These are phyloP conservation scores for Poliocrania exsul DNA, from an alignment of 2,797 vertebrate species.

Conservation along the genomic window DNA sequence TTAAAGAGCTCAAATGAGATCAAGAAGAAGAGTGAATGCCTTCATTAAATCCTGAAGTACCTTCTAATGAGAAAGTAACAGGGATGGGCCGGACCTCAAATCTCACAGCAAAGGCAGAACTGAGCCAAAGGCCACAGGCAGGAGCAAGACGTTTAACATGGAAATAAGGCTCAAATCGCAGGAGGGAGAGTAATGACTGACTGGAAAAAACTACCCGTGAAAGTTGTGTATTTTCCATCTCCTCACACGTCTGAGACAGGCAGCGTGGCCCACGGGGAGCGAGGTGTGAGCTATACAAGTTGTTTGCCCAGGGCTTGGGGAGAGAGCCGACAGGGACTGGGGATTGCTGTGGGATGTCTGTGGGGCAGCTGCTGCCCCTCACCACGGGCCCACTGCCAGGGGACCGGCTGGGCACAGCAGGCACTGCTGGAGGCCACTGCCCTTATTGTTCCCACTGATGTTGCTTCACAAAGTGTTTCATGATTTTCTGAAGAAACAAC, in stretches of 20 bases:
- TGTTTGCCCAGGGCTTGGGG: background rate
- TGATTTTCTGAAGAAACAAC: constrained; percentile 39
- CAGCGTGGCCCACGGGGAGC: background rate
- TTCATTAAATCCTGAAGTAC: constrained; percentile 28
- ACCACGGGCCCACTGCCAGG: accelerated
- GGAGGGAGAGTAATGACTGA: constrained; percentile 37
- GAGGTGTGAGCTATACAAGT: constrained; percentile 18
- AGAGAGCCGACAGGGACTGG: background rate
- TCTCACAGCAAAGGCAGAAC: background rate
- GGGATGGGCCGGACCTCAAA: background rate
- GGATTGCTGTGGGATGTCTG: too few species aligned
- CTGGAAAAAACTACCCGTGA: constrained; percentile 48
- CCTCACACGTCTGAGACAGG: constrained; percentile 33
- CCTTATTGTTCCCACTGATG: constrained; percentile 27
- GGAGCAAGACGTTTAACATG: constrained; percentile 1
- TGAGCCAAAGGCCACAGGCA: constrained; percentile 50
- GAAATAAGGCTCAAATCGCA: constrained; percentile 22
- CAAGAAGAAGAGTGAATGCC: constrained; percentile 29
- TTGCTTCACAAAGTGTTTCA: background rate
- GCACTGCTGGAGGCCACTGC: background rate
- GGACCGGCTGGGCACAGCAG: accelerated
- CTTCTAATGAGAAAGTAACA: background rate
- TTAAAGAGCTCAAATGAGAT: background rate
- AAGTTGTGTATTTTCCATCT: constrained; percentile 58
- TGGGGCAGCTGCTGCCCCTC: background rate